These are phyloP conservation scores for Hydropsyche betteni DNA, from an alignment of 2,888 invertebrate species.

Conservation along the genomic window DNA sequence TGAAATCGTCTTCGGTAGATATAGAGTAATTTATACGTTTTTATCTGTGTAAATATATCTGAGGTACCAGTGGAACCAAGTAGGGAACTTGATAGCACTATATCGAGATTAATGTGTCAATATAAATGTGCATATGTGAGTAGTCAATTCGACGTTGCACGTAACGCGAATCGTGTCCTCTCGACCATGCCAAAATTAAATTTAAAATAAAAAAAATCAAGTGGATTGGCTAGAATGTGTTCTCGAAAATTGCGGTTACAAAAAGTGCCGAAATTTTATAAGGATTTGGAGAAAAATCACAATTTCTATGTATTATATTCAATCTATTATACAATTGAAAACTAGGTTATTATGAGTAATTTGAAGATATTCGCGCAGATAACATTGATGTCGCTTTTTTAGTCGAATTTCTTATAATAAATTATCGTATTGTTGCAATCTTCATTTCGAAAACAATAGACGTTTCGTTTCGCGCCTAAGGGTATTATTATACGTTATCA, in stretches of 20 bases:
- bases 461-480: neutral
- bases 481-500: neutral
- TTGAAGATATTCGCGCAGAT: neutral
- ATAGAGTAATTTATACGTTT: too few relatives aligned
- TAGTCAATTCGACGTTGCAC: neutral
- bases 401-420: neutral
- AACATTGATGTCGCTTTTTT: constrained; percentile 4
- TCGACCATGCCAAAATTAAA: neutral
- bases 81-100: neutral
- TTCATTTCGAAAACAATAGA: constrained; percentile 14
- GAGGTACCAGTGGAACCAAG: too few relatives aligned
- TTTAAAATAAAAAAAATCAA: too few relatives aligned
- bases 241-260: too few relatives aligned
- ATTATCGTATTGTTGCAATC: constrained; percentile 11
- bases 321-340: neutral
- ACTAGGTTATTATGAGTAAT: neutral
- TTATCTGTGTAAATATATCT: too few relatives aligned
- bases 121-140: constrained; percentile 22
- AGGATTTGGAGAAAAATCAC: too few relatives aligned
- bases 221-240: too few relatives aligned
- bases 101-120: constrained; percentile 17
- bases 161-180: neutral
- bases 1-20: too few relatives aligned
- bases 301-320: too few relatives aligned
- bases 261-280: too few relatives aligned